phyloP scores from a whole-genome alignment of 1,140 invertebrate species.

The Cyphomyrmex costatus region DNA sequence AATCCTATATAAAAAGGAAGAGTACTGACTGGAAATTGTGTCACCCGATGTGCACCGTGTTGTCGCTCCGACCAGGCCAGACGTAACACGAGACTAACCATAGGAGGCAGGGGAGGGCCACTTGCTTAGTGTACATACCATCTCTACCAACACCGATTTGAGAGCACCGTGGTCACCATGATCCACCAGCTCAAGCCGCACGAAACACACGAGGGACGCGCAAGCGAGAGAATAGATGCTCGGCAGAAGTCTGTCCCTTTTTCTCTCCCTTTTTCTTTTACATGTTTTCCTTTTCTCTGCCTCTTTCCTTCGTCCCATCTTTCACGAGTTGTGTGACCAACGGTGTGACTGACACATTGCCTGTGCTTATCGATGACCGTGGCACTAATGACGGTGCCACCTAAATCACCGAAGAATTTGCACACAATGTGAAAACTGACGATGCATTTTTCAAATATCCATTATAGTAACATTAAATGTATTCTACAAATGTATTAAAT shows the following conservation, averaged over 20 bases:
- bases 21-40: slow-evolving; percentile 58
- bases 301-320: slow-evolving; percentile 3
- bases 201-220: slow-evolving; percentile 26
- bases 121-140: slow-evolving; percentile 66
- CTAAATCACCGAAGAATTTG: not conserved
- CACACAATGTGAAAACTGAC: not conserved
- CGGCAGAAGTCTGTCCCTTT: slow-evolving; percentile 4
- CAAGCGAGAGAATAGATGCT: slow-evolving; percentile 20
- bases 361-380: slow-evolving; percentile 5
- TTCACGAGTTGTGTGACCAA: slow-evolving; percentile 23
- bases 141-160: slow-evolving; percentile 62
- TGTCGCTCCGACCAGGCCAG: slow-evolving; percentile 72
- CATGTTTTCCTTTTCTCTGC: not conserved
- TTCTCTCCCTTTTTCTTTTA: not conserved
- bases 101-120: slow-evolving; percentile 63
- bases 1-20: not conserved
- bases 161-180: slow-evolving; percentile 18
- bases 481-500: not conserved
- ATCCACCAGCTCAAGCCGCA: slow-evolving; percentile 32
- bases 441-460: not conserved
- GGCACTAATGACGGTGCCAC: not conserved
- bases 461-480: not conserved
- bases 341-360: slow-evolving; percentile 13
- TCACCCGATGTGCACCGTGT: slow-evolving; percentile 76
- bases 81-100: slow-evolving; percentile 79